Evolutionary conservation across 1,140 invertebrate species (phyloP), one percentile per base, ranked within the genome.

Genomic region (Meloidogyne hapla): DNA sequence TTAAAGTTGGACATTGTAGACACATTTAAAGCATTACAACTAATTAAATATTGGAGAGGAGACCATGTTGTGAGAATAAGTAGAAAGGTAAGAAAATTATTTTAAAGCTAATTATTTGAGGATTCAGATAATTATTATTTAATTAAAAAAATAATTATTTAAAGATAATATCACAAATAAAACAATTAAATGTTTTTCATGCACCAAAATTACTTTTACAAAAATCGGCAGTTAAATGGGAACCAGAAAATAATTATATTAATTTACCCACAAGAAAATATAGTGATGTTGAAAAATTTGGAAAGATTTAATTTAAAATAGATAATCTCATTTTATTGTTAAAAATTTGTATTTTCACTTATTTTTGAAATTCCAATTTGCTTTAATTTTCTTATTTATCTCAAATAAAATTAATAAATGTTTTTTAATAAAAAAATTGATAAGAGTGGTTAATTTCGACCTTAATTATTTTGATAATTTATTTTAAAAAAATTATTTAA

Each of bases 41-140:
- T 81, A 13, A 71, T 81, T 4, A 72, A 79, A 78, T 80, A 83
- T 38, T 81, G 66, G 77, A 77, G 82, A 75, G 80, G 80, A 81
- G 77, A 78, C 25, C 77, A 78, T 42, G 76, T 80, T 9, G 77
- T 78, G 8, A 40, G 77, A 28, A 69, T 69, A 21, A 78, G 70
- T 26, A 15, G 48, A 8, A 56, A 56, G 48, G 48, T 56, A 15
- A 56, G 48, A 56, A 56, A 56, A 56, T 45, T 42, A 42, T 12
- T 42, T 42, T 42, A 12, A 42, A 42, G n/a, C n/a, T n/a, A 42
- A 42, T 42, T 42, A 8, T 12, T 4, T 38, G 33, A 38, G 9
- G 9, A 38, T 38, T 38, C 33, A 38, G 9, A 4, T 38, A 38
- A 4, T 38, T 38, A 38, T 38, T 38, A 4, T 42, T 42, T 42